These are phyloP conservation scores for Andinoacara biseriatus DNA, from an alignment of 2,113 vertebrate genomes.

Conservation along the genomic window DNA sequence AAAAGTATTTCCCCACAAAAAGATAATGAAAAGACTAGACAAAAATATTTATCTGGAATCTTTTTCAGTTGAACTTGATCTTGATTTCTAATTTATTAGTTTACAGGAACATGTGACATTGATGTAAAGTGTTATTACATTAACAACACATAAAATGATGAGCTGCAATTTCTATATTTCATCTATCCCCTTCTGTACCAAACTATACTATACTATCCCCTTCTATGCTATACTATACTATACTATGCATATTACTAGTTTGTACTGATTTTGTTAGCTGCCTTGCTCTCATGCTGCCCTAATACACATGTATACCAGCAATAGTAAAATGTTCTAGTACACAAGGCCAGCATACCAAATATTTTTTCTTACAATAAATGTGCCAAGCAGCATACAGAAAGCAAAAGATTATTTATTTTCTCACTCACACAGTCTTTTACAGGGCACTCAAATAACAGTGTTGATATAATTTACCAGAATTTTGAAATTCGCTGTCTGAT, in stretches of 20 bases:
- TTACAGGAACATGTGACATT: neutral
- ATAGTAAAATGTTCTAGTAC: neutral
- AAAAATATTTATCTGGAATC: neutral
- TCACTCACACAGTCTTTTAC: neutral
- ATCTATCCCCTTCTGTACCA: neutral
- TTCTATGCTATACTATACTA: too few species aligned
- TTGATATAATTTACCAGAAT: conserved; percentile 7
- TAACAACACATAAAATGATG: conserved; percentile 4
- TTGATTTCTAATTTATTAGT: neutral
- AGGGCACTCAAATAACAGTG: neutral
- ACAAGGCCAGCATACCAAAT: neutral
- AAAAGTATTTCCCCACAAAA: conserved; percentile 5
- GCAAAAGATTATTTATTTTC: conserved; percentile 10
- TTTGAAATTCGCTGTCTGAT: conserved; percentile 5
- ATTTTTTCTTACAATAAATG: neutral
- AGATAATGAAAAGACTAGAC: neutral
- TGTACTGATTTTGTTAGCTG: neutral
- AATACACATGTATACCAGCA: neutral
- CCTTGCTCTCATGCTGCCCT: conserved; percentile 10
- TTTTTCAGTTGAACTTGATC: neutral
- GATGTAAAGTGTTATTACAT: neutral
- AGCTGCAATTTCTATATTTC: neutral
- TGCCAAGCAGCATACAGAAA: neutral
- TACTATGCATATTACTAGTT: neutral
- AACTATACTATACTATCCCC: too few species aligned